Base-by-base conservation (phyloP, 35 echinoderm and acorn worm species). In the Patiria miniata region DNA sequence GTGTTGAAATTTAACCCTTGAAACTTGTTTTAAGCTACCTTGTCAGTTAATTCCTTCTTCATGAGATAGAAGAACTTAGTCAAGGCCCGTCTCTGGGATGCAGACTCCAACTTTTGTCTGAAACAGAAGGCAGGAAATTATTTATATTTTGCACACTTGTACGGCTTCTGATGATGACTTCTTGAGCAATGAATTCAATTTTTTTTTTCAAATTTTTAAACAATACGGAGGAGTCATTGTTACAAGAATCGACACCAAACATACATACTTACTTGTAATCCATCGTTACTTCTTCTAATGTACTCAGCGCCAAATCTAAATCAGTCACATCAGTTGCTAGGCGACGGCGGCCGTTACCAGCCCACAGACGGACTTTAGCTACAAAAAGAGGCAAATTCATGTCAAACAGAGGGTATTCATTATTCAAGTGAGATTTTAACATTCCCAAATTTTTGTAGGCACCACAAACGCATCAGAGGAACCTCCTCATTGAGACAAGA, bases 281-380 rank as follows among this genome's bases (percentile, higher is more conserved):
- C 21, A 36, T 36, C 21, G 79, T 52, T 16, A 80, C 81, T 23
- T 89, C 79, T 83, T 89, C 87, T 1, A 89, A 10, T 39, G 55
- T 83, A 61, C 50, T 83, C 26, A 89, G 39, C 38, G 83, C 44
- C 19, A 89, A 69, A 33, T 89, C 87, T 44, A 89, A 50, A 83
- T 89, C 87, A 18, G 80, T 89, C 21, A 80, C 81, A 58, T 89
- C 87, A 28, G 29, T 40, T 32, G 79, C 79, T 39, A 76, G 10
- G 50, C 87, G 87, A 83, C 79, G 87, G 56, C 79, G 87, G 23
- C 79, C 87, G 40, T 80, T 80, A 36, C 79, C 79, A 68, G 58
- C 69, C 79, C 79, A 89, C 39, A 89, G 36, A 30, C 87, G 79
- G 12, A 89, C 58, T 68, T 89, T 89, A 19, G 87, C 87, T 89